These are phyloP conservation scores for Gallinago nigripennis DNA, from an alignment of 2,797 vertebrate genomes.

Conservation along the genomic window DNA sequence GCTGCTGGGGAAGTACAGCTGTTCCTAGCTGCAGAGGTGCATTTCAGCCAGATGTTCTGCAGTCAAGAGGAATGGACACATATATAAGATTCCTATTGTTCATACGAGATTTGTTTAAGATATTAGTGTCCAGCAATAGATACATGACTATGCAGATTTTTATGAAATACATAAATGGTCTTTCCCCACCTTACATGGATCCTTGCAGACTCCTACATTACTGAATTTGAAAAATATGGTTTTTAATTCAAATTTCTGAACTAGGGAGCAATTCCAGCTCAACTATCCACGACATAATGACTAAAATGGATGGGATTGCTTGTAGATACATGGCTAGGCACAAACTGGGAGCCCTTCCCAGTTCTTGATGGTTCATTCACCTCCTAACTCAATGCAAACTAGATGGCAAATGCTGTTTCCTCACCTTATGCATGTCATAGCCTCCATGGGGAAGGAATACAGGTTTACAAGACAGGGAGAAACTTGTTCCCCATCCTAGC, in stretches of 20 bases:
- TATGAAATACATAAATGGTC: background rate
- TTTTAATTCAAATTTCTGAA: background rate
- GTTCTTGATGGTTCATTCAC: background rate
- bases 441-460: background rate
- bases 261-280: background rate
- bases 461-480: background rate
- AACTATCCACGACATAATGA: background rate
- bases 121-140: background rate
- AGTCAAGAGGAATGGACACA: background rate
- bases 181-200: background rate
- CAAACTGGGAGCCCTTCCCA: background rate
- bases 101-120: background rate
- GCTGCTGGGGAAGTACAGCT: background rate
- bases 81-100: background rate
- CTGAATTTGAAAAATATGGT: background rate
- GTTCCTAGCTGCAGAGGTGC: background rate
- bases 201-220: background rate
- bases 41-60: background rate
- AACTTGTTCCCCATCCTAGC: background rate
- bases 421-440: background rate
- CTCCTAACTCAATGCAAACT: background rate
- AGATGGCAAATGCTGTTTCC: background rate
- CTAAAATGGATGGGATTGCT: background rate
- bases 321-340: background rate
- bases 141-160: background rate